Conservation (phyloP, 30 jellyfish, hydroid and myxozoan species). For the Turritopsis dohrnii region DNA sequence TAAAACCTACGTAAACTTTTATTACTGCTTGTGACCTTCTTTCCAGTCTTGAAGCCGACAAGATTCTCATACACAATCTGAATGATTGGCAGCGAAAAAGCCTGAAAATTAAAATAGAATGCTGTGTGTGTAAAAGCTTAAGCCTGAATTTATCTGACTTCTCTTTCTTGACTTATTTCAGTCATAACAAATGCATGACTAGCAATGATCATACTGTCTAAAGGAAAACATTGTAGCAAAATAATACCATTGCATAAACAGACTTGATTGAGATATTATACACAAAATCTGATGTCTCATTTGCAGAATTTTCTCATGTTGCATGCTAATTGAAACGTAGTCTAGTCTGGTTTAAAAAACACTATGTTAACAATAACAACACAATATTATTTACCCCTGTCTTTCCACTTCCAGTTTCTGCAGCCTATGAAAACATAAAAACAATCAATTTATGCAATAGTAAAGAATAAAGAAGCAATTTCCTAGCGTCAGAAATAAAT, state of each 20-base stretch:
- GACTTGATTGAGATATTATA: no score
- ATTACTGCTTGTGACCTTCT: neutral
- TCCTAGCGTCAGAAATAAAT: neutral
- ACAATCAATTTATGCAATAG: neutral
- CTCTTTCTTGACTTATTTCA: neutral
- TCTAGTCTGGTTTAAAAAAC: no score
- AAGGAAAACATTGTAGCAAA: no score
- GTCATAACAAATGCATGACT: no score
- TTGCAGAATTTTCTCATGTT: no score
- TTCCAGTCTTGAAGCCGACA: slow-evolving; percentile 19
- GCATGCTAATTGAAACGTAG: no score
- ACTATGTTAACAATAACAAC: no score
- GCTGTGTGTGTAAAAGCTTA: no score
- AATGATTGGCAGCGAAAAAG: slow-evolving; percentile 90
- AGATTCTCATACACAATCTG: slow-evolving; percentile 93
- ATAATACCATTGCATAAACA: no score
- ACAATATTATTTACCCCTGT: slow-evolving; percentile 74
- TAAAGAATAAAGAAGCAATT: neutral
- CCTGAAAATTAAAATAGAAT: slow-evolving; percentile 45
- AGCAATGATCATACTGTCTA: no score
- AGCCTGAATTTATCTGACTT: neutral
- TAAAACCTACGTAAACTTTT: neutral
- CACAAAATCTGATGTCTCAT: no score
- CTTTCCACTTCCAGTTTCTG: slow-evolving; percentile 99
- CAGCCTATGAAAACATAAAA: slow-evolving; percentile 62